Evolutionary conservation across 2,888 invertebrate genomes (phyloP), one percentile per base, ranked within the genome.

Genomic region (Trichopria drosophilae): DNA sequence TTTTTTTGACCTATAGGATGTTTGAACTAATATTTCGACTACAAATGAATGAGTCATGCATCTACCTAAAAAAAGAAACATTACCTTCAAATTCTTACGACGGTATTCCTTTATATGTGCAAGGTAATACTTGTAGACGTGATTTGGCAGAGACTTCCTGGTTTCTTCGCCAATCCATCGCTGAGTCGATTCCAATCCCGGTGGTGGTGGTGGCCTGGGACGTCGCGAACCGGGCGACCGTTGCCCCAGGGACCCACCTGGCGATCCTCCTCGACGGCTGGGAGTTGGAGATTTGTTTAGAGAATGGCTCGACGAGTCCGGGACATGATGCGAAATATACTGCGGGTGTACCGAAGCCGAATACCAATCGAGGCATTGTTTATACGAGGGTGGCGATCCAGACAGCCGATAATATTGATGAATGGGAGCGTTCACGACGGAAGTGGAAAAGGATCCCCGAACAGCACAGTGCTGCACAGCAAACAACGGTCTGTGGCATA

Each of bases 111-210:
- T 72, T 13, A 66, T 73, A 45, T 72, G 73, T 3, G 81, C 80
- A 65, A 82, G 78, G 71, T 85, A 85, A 73, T 85, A 85, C 69
- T 84, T 82, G 73, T 83, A 83, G 66, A 85, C 83, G 67, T 85
- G 83, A 3, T 80, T 78, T 9, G 85, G 85, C 67, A 85, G 71
- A 6, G 81, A 77, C 31, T 80, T 78, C 59, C 81, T 81, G 40
- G 85, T 85, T 71, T 85, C 84, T 71, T 84, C 82, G 41, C 85
- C 85, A 68, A 85, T 84, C 85, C 85, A 85, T 50, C 69, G 67
- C 26, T 67, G 64, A 3, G 71, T 63, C n/a, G 64, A 66, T 34
- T 69, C 70, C 42, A 71, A 61, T n/a, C 66, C 67, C 6, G 73
- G 70, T 13, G 71, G 72, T 40, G 58, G 42, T 9, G 19, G 34